Evolutionary conservation across 2,888 invertebrate species (phyloP), one percentile per base, ranked within the genome.

Genomic region (Aspidapion aeneum): DNA sequence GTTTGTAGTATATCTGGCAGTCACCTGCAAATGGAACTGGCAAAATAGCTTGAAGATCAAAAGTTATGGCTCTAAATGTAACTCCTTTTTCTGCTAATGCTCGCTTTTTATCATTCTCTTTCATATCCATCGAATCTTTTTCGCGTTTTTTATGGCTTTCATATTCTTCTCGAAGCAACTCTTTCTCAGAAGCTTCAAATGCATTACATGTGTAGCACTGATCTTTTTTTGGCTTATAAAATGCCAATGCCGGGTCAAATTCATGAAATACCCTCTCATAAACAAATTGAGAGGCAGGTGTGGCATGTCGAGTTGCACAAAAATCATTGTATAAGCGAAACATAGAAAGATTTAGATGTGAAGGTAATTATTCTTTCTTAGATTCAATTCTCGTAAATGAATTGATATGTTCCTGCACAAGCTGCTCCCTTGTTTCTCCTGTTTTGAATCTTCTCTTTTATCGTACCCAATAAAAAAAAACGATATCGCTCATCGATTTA

Each of bases 201-300:
- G 68, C 60, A 7, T 64, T 68, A 61, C 71, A 72, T 9, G 65
- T 63, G 55, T 66, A 68, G 52, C 70, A 71, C 55, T 70, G 68
- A 55, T 70, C 68, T 63, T 60, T 61, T 57, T 71, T 69, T 12
- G 69, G 69, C 51, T 58, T 52, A 60, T 65, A 67, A 57, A 71
- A 70, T 7, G 5, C 63, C 52, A 63, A 61, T 12, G 35, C 35
- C 35, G 58, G 63, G n/a, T 62, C 62, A 52, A 59, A 60, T 60
- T 63, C 51, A 55, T 64, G 59, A 58, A 64, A 64, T 35, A 21
- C 35, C 52, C 60, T 62, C 48, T 64, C 21, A 21, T 65, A 60
- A 19, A 62, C 64, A 50, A 64, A 64, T n/a, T 12, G 55, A 21
- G 58, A 64, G 17, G 58, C 62, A 19, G 17, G 16, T 1, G 21